Percentiles rank a stretch among this genome's conserved stretches.
phyloP scores from a whole-genome alignment of 2,113 vertebrate species.

The Poeciliopsis occidentalis region DNA sequence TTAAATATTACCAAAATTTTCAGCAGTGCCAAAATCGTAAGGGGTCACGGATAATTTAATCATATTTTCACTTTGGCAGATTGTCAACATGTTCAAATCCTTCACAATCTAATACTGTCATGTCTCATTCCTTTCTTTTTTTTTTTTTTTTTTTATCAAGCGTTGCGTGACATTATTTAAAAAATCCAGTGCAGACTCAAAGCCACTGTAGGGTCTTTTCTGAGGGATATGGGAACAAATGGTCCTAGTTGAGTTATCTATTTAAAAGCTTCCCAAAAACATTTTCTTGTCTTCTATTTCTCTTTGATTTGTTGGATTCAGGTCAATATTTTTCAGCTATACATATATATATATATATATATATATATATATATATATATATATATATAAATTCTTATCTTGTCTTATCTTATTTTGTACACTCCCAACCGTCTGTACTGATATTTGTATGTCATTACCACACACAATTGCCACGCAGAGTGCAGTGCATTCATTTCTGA shows the following conservation, averaged over 20 bases:
- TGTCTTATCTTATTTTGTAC: constrained; percentile 33
- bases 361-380: no score
- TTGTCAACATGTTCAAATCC: no score
- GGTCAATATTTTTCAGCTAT: no score
- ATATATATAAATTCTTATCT: constrained; percentile 16
- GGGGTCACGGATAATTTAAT: not conserved
- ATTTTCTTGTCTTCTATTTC: no score
- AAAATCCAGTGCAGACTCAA: not conserved
- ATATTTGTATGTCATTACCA: constrained; percentile 37
- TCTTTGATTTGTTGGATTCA: no score
- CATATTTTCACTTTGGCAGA: no score
- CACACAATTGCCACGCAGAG: constrained; percentile 12
- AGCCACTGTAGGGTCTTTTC: not conserved
- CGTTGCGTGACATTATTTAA: no score
- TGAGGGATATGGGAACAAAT: not conserved
- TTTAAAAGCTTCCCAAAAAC: no score
- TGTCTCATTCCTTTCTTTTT: no score
- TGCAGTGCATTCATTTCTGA: not conserved
- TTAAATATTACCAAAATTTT: not conserved
- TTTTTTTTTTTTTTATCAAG: no score
- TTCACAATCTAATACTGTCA: no score
- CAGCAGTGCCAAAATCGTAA: not conserved
- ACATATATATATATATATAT: no score
- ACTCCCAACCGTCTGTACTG: constrained; percentile 31
- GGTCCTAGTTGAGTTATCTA: not conserved